Percentiles rank a stretch among this genome's conserved stretches.
Evolutionary conservation across 2,797 vertebrate genomes (phyloP).

Genomic region (Melanotaenia maccullochi): DNA sequence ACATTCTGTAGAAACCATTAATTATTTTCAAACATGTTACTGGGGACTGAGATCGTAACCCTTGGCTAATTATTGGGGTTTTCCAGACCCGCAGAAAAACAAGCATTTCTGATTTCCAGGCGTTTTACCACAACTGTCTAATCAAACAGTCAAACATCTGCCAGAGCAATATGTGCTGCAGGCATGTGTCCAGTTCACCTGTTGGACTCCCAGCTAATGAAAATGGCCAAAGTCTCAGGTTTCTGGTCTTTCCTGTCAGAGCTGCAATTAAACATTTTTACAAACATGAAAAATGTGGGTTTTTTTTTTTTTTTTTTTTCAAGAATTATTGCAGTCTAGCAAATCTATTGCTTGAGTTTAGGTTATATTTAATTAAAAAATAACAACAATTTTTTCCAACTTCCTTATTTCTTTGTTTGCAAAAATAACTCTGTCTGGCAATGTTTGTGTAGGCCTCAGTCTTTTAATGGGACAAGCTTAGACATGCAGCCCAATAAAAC

Average conservation of each 20-base stretch:
- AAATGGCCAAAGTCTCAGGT: constrained; percentile 34
- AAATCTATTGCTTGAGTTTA: neutral
- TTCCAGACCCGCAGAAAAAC: constrained; percentile 71
- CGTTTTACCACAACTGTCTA: constrained; percentile 65
- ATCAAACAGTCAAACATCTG: constrained; percentile 73
- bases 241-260: constrained; percentile 37
- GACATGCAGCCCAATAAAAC: constrained; percentile 41
- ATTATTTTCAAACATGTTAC: constrained; percentile 78
- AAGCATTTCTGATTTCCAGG: constrained; percentile 68
- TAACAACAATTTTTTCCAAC: constrained; percentile 9
- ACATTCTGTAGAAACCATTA: constrained; percentile 74
- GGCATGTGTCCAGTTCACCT: constrained; percentile 72
- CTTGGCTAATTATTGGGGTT: constrained; percentile 76
- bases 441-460: constrained; percentile 31
- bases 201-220: constrained; percentile 61
- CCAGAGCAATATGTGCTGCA: constrained; percentile 53
- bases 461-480: constrained; percentile 54
- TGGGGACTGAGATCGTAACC: constrained; percentile 73
- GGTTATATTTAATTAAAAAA: constrained; percentile 9
- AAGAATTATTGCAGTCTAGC: neutral
- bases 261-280: constrained; percentile 48
- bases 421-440: constrained; percentile 43
- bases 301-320: neutral
- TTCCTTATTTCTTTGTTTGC: constrained; percentile 1
- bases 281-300: constrained; percentile 2